A percentile compares a stretch with the other conserved stretches of the same genome.
Conservation (phyloP, 2,113 vertebrate genomes). For the Mystacornis crossleyi region DNA sequence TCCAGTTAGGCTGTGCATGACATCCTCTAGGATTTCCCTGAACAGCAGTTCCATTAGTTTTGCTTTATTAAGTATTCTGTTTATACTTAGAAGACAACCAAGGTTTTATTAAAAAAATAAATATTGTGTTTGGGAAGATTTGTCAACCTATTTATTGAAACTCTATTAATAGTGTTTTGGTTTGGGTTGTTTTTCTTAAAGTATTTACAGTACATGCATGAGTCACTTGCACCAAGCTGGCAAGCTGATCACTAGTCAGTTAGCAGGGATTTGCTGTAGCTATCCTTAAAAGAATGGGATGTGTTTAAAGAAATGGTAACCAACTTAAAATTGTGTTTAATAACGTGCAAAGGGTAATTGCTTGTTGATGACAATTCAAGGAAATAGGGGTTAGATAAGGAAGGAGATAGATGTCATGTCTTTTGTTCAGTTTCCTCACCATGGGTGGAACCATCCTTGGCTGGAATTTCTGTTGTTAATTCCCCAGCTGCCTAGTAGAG, state of each 20-base stretch:
- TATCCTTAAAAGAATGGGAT: not conserved
- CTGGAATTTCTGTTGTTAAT: slow-evolving; percentile 30
- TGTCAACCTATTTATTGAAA: not conserved
- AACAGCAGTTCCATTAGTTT: not conserved
- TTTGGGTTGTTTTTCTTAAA: not conserved
- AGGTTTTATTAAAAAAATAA: not conserved
- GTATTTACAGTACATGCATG: not conserved
- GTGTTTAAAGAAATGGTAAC: not conserved
- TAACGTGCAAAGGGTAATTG: not conserved
- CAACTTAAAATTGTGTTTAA: slow-evolving; percentile 10
- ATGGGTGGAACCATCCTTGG: slow-evolving; percentile 51
- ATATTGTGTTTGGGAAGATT: not conserved
- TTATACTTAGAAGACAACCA: not conserved
- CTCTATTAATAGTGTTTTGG: not conserved
- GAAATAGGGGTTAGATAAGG: slow-evolving; percentile 33
- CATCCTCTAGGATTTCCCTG: not conserved
- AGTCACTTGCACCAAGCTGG: not conserved
- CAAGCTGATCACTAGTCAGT: not conserved
- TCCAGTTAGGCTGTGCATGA: not conserved
- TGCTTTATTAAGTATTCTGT: not conserved
- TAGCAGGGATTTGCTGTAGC: not conserved
- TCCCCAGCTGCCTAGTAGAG: not conserved
- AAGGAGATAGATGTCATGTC: slow-evolving; percentile 45
- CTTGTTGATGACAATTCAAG: slow-evolving; percentile 42
- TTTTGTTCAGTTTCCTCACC: slow-evolving; percentile 57